phyloP scores from a whole-genome alignment of 2,113 vertebrate genomes.

The Charina bottae region DNA sequence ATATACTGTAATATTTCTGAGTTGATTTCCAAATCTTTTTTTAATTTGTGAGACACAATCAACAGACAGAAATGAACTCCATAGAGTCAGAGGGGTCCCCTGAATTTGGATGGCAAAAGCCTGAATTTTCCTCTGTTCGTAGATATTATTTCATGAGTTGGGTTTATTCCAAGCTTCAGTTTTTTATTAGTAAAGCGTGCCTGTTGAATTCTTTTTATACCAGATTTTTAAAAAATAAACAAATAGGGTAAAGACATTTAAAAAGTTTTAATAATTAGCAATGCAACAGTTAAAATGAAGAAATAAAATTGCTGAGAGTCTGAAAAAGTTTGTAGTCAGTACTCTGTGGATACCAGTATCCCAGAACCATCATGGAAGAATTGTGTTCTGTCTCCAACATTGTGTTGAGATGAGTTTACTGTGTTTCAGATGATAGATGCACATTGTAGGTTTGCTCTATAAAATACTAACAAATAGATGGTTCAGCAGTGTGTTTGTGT shows the following conservation, averaged over 20 bases:
- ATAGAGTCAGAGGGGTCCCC: background rate
- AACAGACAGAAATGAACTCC: background rate
- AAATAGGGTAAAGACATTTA: background rate
- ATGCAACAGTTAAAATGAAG: slow-evolving; percentile 32
- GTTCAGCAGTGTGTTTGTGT: background rate
- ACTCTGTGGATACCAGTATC: background rate
- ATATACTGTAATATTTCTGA: background rate
- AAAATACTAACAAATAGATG: background rate
- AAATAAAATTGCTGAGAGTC: slow-evolving; percentile 7
- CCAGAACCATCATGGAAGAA: background rate
- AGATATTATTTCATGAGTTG: background rate
- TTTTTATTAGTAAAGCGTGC: background rate
- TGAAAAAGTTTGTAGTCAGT: background rate
- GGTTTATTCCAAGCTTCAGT: background rate
- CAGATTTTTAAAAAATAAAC: background rate
- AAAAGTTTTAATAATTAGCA: slow-evolving; percentile 24
- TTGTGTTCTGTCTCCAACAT: background rate
- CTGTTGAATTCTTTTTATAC: background rate
- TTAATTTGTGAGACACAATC: background rate
- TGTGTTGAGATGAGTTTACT: background rate
- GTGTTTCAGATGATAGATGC: background rate
- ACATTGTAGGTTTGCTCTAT: background rate
- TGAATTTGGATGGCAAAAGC: background rate
- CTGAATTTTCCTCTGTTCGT: background rate
- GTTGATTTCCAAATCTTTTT: background rate